Base-by-base conservation (phyloP, 2,797 vertebrate species). In the Catamblyrhynchus diadema region DNA sequence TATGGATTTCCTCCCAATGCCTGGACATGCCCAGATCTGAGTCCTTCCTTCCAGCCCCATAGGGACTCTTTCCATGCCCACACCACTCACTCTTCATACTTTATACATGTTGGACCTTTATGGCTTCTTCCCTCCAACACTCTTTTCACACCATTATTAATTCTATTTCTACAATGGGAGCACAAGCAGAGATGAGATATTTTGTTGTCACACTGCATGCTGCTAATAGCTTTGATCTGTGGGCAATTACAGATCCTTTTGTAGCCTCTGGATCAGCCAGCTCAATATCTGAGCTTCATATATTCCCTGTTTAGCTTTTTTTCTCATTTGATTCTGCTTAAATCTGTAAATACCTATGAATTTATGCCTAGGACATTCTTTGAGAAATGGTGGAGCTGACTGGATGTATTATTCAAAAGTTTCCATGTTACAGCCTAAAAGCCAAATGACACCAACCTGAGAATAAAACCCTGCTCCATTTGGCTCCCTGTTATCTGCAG, bases 381-480 rank as follows among this genome's bases (percentile, higher is more conserved):
- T 93, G 91, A 91, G 86, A 78, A 91, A 79, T 3, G 32, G 25
- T 73, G 47, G 35, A 86, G 69, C 44, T 67, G 83, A 90, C 53
- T 86, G 37, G 77, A 88, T 73, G 56, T 92, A 60, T 90, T 81
- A 95, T 93, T 93, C 70, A 90, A 94, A 95, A 95, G 81, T 92
- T 94, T 81, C 86, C 86, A 32, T 27, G 42, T 79, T 75, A 72
- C 54, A 88, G 56, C 59, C 86, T 86, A 56, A 93, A 94, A 90
- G 93, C 79, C 77, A 95, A 95, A 81, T 3, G 73, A 75, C 70
- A 70, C 82, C 91, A 95, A 66, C 77, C 66, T 37, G 70, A 86
- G 94, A 96, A 95, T 67, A 96, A 96, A 96, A 94, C 82, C 93
- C 66, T 69, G 81, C 86, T 88, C 94, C 83, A 24, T 77, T 70